Evolutionary conservation across 1,140 invertebrate species (phyloP).

Genomic region (Apis dorsata): DNA sequence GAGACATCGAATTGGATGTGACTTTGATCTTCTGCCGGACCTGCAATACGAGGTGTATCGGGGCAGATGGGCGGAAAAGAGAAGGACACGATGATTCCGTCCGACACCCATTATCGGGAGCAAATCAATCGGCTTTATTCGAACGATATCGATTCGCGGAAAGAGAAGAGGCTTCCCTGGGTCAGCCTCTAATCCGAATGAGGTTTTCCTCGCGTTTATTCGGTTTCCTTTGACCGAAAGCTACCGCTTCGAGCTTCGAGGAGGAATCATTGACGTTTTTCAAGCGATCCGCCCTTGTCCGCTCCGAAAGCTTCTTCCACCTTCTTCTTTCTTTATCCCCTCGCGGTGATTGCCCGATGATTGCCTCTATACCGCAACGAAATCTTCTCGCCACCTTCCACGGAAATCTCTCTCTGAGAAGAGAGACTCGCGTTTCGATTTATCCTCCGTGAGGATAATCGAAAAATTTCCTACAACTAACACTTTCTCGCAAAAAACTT

Average conservation of each 20-base stretch:
- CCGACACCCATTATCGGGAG: slow-evolving; percentile 72
- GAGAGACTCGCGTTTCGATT: background rate
- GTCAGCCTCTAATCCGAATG: slow-evolving; percentile 70
- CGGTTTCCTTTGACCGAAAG: slow-evolving; percentile 50
- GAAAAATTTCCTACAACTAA: no score
- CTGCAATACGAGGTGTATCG: background rate
- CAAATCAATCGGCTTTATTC: slow-evolving; percentile 77
- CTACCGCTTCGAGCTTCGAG: slow-evolving; percentile 19
- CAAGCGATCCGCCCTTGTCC: slow-evolving; percentile 36
- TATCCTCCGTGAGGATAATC: no score
- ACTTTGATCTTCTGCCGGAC: no score
- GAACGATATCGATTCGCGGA: slow-evolving; percentile 70
- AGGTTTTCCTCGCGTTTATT: slow-evolving; percentile 60
- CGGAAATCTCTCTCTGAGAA: no score
- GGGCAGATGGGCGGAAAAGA: background rate
- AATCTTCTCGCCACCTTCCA: slow-evolving; percentile 4
- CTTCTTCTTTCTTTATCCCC: slow-evolving; percentile 10
- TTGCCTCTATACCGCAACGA: slow-evolving; percentile 15
- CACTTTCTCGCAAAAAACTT: no score
- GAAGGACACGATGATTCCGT: slow-evolving; percentile 26
- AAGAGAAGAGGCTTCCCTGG: slow-evolving; percentile 62
- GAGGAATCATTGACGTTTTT: slow-evolving; percentile 53
- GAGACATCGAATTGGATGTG: no score
- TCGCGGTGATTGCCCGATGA: slow-evolving; percentile 30
- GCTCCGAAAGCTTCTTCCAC: background rate